These are phyloP conservation scores for Steinernema khuongi DNA, from an alignment of 1,140 invertebrate genomes.

Conservation along the genomic window DNA sequence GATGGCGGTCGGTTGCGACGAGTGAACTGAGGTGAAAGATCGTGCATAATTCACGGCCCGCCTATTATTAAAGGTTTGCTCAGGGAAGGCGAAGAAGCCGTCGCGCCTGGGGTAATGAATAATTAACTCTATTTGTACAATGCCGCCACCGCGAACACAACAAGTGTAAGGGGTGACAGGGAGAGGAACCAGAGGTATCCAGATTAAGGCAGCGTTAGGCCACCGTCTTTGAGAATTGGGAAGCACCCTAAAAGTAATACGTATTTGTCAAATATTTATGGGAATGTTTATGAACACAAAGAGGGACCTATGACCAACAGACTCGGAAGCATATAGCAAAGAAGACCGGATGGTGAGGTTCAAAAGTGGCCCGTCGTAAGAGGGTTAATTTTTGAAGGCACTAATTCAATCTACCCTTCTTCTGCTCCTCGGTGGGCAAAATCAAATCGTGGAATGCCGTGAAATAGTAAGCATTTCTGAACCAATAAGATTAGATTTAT, in stretches of 20 bases:
- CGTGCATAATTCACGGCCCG: neutral
- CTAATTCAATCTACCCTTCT: too few relatives aligned
- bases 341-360: too few relatives aligned
- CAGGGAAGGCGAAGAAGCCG: conserved; percentile 4
- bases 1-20: neutral
- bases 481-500: neutral
- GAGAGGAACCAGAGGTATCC: neutral
- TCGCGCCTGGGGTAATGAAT: neutral
- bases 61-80: neutral
- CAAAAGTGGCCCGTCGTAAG: too few relatives aligned
- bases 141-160: neutral
- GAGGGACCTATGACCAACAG: too few relatives aligned
- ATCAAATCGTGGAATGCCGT: too few relatives aligned
- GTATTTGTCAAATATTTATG: conserved; percentile 6
- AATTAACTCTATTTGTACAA: conserved; percentile 16
- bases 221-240: too few relatives aligned
- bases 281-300: too few relatives aligned
- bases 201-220: too few relatives aligned
- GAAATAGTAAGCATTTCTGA: neutral
- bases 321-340: too few relatives aligned
- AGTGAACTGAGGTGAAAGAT: conserved; percentile 13
- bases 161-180: neutral
- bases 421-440: too few relatives aligned
- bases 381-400: too few relatives aligned
- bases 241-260: neutral